Evolutionary conservation across 2,113 vertebrate genomes (phyloP), one percentile per base, ranked within the genome.

Genomic region (Eira barbara): DNA sequence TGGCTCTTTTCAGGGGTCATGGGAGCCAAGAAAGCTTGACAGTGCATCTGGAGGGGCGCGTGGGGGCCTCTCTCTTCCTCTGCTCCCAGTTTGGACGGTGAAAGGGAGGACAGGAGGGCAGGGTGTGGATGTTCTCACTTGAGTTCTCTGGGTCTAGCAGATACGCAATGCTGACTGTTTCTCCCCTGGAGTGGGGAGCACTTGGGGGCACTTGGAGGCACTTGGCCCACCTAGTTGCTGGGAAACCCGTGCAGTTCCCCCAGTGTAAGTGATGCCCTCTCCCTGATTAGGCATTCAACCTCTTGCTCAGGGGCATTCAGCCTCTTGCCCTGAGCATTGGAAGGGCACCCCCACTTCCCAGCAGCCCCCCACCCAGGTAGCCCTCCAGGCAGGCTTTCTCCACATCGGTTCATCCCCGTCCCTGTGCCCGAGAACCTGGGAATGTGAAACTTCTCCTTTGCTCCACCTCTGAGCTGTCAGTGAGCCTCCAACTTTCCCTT

Each of bases 281-380:
- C 15, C 61, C 17, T 49, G 29, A 5, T 4, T 18, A 27, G 27
- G 2, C 1, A 0, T 14, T 34, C 29, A 31, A 2, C 57, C 57
- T 25, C 17, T 61, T 55, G 42, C 67, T 79, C 49, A 27, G 17
- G 29, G 13, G 5, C 61, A 65, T 65, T 67, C 67, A 36, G 21
- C 67, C 34, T 20, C 25, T 31, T 52, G 45, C 67, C 34, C 11
- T 47, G 11, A 47, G 25, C n/a, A 0, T 27, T 23, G 17, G 65
- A 57, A 17, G 15, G 39, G 7, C 9, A 39, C 39, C 49, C 67
- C 6, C 4, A 3, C 47, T 84, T 87, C 47, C 59, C 49, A 78
- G 17, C 13, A 36, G 25, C 45, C 82, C 1, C 7, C 0, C 45
- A 74, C 8, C 13, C 47, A 27, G 61, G 59, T 29, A 74, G 55